A percentile compares a stretch with the other conserved stretches of the same genome.
Evolutionary conservation across 2,888 invertebrate genomes (phyloP).

Genomic region (Achlya flavicornis): DNA sequence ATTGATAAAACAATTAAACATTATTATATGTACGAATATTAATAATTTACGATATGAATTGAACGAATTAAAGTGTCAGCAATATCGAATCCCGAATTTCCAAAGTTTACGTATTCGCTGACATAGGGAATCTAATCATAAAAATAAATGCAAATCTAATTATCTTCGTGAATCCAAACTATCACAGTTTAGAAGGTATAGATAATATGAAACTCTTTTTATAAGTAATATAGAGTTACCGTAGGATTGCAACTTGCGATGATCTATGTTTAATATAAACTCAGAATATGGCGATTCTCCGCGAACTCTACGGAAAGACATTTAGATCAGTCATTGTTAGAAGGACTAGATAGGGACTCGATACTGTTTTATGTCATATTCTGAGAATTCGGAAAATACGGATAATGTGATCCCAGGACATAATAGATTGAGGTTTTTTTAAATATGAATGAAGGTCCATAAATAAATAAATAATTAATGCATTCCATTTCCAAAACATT

Average conservation of each 20-base stretch:
- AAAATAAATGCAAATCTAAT: neutral
- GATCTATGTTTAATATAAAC: neutral
- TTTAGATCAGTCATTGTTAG: too few relatives aligned
- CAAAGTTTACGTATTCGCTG: neutral
- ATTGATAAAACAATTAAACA: constrained; percentile 27
- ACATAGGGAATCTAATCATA: neutral
- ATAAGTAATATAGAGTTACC: neutral
- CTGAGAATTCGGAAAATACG: too few relatives aligned
- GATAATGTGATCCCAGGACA: too few relatives aligned
- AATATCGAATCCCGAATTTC: neutral
- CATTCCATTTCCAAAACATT: constrained; percentile 21
- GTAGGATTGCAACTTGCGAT: neutral
- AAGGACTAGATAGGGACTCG: too few relatives aligned
- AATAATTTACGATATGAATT: constrained; percentile 28
- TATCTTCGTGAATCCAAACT: neutral
- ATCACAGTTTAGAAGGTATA: neutral
- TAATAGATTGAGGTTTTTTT: too few relatives aligned
- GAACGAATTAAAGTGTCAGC: neutral
- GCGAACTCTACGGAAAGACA: too few relatives aligned
- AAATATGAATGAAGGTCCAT: neutral
- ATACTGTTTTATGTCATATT: too few relatives aligned
- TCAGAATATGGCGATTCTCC: neutral
- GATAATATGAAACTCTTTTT: neutral
- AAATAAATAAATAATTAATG: neutral
- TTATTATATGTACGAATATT: constrained; percentile 31